These are phyloP conservation scores for Notothenia coriiceps DNA, from an alignment of 2,113 vertebrate species.

Conservation along the genomic window DNA sequence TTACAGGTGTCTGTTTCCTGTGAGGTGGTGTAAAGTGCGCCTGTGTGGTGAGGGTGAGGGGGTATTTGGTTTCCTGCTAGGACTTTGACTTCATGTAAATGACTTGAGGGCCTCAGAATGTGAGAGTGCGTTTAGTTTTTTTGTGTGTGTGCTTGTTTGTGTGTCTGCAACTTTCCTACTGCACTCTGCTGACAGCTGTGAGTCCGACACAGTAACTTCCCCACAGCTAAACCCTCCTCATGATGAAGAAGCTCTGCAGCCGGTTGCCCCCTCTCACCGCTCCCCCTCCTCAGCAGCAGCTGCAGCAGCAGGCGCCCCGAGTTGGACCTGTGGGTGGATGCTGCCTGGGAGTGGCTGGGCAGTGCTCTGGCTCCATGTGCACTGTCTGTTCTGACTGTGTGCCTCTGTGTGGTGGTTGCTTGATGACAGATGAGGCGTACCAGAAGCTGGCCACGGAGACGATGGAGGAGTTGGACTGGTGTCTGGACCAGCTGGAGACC, in stretches of 20 bases:
- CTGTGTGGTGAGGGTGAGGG: constrained; percentile 5
- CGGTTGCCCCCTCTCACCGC: constrained; percentile 68
- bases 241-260: constrained; percentile 85
- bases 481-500: constrained; percentile 98
- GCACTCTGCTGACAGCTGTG: constrained; percentile 44
- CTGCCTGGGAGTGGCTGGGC: constrained; percentile 34
- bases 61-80: constrained; percentile 59
- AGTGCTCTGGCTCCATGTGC: constrained; percentile 36
- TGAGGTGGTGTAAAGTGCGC: constrained; percentile 2
- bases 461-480: constrained; percentile 99
- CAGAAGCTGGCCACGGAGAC: constrained; percentile 99
- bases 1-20: constrained; percentile 35
- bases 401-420: constrained; percentile 89
- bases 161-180: constrained; percentile 1
- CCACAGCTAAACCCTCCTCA: constrained; percentile 61
- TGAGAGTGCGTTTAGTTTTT: too few relatives aligned
- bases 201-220: constrained; percentile 2
- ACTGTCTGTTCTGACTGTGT: constrained; percentile 82
- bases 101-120: constrained; percentile 10
- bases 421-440: constrained; percentile 97
- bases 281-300: constrained; percentile 50
- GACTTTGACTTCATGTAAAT: constrained; percentile 62
- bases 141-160: background rate
- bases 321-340: constrained; percentile 26
- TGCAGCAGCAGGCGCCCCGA: constrained; percentile 28